Evolutionary conservation across 2,888 invertebrate species (phyloP).

Genomic region (Protodeltote pygarga): DNA sequence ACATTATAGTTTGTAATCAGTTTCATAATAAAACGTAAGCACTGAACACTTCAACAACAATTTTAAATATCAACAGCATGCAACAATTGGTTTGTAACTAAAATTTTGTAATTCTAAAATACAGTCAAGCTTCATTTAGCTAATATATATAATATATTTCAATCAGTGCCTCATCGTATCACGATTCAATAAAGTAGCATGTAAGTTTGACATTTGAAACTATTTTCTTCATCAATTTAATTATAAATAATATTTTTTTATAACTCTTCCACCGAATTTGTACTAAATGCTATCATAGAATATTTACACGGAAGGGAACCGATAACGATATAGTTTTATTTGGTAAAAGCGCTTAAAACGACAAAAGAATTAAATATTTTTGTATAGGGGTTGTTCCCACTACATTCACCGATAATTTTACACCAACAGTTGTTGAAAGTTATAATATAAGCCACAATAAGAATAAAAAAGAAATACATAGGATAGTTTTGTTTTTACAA

Average conservation of each 20-base stretch:
- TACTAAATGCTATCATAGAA: conserved; percentile 78
- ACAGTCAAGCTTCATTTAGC: conserved; percentile 34
- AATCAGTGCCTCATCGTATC: conserved; percentile 48
- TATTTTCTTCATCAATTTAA: conserved; percentile 50
- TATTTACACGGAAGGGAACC: conserved; percentile 77
- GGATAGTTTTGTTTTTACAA: too few relatives aligned
- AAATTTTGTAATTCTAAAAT: conserved; percentile 31
- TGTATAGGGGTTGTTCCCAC: conserved; percentile 40
- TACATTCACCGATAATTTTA: too few relatives aligned
- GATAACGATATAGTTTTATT: conserved; percentile 69
- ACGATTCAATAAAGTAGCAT: conserved; percentile 42
- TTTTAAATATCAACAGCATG: conserved; percentile 34
- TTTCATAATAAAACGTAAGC: conserved; percentile 11
- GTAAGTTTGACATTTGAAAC: conserved; percentile 52
- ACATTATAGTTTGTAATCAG: conserved; percentile 14
- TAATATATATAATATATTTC: conserved; percentile 20
- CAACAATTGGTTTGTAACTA: conserved; percentile 37
- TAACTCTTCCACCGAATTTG: conserved; percentile 80
- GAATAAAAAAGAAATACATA: too few relatives aligned
- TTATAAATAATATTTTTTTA: conserved; percentile 59
- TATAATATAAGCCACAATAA: too few relatives aligned
- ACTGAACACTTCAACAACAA: conserved; percentile 17
- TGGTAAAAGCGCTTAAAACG: conserved; percentile 79
- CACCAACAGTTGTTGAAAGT: too few relatives aligned
- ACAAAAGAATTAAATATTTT: conserved; percentile 39